phyloP scores from a whole-genome alignment of 2,888 invertebrate species.

The Athripsodes cinereus region DNA sequence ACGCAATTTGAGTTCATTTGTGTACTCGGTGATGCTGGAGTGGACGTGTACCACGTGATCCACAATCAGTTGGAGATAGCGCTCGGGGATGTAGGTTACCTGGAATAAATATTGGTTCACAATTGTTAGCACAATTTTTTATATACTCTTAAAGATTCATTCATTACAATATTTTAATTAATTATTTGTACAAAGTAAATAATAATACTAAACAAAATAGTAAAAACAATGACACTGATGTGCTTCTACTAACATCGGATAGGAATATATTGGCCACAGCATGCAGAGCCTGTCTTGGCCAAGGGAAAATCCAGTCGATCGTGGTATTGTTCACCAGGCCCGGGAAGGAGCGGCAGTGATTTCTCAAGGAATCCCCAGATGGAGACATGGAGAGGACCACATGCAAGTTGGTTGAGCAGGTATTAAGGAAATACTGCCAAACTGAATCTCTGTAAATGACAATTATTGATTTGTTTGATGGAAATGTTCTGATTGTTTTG shows the following conservation, averaged over 20 bases:
- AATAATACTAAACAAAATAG: too few species aligned
- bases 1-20: conserved; percentile 64
- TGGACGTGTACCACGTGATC: conserved; percentile 86
- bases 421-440: conserved; percentile 77
- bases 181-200: too few species aligned
- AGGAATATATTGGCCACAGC: conserved; percentile 84
- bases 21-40: conserved; percentile 64
- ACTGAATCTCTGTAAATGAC: conserved; percentile 67
- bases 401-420: conserved; percentile 77
- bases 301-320: conserved; percentile 91
- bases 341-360: conserved; percentile 84
- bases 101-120: conserved; percentile 31
- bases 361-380: conserved; percentile 73
- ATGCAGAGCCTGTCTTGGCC: conserved; percentile 84
- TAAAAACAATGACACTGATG: background rate
- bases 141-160: too few species aligned
- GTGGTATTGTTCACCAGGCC: conserved; percentile 88
- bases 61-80: conserved; percentile 63
- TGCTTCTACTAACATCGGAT: conserved; percentile 61
- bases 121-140: too few species aligned
- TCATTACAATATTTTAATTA: too few species aligned
- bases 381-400: conserved; percentile 91
- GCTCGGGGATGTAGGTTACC: conserved; percentile 62
- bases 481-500: too few species aligned
- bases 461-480: too few species aligned